Percentiles rank a stretch among this genome's conserved stretches.
These are phyloP conservation scores for Sarcophaga caerulescens DNA, from an alignment of 2,888 invertebrate genomes.

Conservation along the genomic window DNA sequence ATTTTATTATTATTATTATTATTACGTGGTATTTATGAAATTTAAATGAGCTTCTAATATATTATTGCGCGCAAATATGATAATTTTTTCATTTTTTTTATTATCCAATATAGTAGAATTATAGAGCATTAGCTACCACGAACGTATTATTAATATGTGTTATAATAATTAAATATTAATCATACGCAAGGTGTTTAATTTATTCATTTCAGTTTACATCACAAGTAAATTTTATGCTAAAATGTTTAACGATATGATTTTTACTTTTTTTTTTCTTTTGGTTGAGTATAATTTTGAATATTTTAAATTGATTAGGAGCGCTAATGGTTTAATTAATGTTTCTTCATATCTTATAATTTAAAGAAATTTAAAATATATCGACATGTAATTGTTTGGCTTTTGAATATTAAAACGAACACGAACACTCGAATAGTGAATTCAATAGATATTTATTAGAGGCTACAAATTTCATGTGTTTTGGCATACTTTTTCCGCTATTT, in stretches of 20 bases:
- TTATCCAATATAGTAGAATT: background rate
- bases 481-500: too few species aligned
- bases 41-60: background rate
- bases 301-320: too few species aligned
- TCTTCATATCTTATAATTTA: too few species aligned
- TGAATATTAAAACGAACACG: too few species aligned
- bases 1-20: background rate
- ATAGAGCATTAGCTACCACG: background rate
- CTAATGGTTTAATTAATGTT: too few species aligned
- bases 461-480: too few species aligned
- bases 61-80: background rate
- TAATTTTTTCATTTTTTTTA: background rate
- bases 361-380: too few species aligned
- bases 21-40: background rate
- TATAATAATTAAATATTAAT: conserved; percentile 41
- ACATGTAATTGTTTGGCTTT: too few species aligned
- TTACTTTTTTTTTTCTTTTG: too few species aligned
- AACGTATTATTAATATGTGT: background rate
- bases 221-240: conserved; percentile 16
- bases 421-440: too few species aligned
- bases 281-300: too few species aligned
- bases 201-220: conserved; percentile 26
- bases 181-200: conserved; percentile 40
- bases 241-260: conserved; percentile 12
- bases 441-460: too few species aligned